These are phyloP conservation scores for Neolamprologus devosi DNA, from an alignment of 2,113 vertebrate genomes.

Conservation along the genomic window DNA sequence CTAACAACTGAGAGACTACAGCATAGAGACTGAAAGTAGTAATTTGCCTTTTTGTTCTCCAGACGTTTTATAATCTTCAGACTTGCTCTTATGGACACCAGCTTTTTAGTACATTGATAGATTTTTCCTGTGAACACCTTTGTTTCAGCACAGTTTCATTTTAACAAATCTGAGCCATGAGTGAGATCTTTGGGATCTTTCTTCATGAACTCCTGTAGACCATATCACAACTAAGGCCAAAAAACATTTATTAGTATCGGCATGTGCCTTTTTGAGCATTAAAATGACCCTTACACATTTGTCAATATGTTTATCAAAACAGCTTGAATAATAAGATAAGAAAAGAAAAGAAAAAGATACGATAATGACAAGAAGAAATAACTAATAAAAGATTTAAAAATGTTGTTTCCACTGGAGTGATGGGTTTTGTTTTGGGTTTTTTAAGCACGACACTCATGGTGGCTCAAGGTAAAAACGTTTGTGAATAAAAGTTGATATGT, in stretches of 20 bases:
- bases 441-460: background rate
- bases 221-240: background rate
- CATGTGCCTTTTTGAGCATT: background rate
- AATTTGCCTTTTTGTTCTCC: background rate
- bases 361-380: background rate
- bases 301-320: background rate
- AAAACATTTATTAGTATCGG: fast-evolving
- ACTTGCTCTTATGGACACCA: background rate
- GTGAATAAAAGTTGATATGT: background rate
- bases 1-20: background rate
- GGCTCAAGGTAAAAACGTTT: background rate
- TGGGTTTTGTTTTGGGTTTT: background rate
- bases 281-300: background rate
- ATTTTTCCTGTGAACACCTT: background rate
- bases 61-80: background rate
- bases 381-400: background rate
- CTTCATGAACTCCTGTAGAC: background rate
- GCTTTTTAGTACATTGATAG: background rate
- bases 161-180: background rate
- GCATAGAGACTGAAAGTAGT: background rate
- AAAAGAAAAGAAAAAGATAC: fast-evolving
- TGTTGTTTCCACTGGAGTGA: background rate
- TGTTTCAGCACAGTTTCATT: background rate
- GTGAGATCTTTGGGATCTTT: background rate
- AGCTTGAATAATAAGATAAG: background rate